Conservation (phyloP, 1,140 invertebrate genomes). For the Drosophila trapezifrons region DNA sequence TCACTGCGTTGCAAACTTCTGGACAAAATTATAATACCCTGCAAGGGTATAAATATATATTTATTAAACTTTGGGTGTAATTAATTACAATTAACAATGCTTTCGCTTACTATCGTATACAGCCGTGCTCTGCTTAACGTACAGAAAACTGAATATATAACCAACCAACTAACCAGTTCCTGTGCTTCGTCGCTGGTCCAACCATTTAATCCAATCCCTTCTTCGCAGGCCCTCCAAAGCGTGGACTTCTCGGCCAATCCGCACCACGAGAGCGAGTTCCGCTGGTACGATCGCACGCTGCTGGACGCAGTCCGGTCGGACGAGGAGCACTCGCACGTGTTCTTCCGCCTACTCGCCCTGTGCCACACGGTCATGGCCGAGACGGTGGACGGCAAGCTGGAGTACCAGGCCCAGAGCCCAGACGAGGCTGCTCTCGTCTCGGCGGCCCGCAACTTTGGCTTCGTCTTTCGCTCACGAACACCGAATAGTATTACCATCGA, state of each 20-base stretch:
- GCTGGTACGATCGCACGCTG: constrained; percentile 95
- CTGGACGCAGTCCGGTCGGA: constrained; percentile 92
- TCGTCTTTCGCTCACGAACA: constrained; percentile 97
- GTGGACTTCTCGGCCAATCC: constrained; percentile 98
- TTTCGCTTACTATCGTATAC: constrained; percentile 28
- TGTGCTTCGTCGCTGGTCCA: not conserved
- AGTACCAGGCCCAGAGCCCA: constrained; percentile 95
- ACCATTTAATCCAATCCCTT: not conserved
- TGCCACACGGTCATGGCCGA: constrained; percentile 99
- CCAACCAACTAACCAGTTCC: not conserved
- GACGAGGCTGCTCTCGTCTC: constrained; percentile 98
- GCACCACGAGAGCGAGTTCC: constrained; percentile 95
- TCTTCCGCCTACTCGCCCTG: constrained; percentile 94
- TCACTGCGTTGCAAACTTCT: too few species aligned
- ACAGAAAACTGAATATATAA: not conserved
- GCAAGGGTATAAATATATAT: too few species aligned
- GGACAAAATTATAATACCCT: too few species aligned
- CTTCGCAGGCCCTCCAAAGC: constrained; percentile 88
- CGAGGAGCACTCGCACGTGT: constrained; percentile 91
- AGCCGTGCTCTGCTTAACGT: constrained; percentile 28
- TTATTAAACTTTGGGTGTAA: constrained; percentile 4
- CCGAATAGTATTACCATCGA: constrained; percentile 97
- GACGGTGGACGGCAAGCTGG: constrained; percentile 89
- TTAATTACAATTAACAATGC: not conserved
- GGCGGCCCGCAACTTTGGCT: constrained; percentile 98